A percentile compares a stretch with the other conserved stretches of the same genome.
Conservation (phyloP, 1,140 invertebrate genomes). For the Eupristina koningsbergeri region DNA sequence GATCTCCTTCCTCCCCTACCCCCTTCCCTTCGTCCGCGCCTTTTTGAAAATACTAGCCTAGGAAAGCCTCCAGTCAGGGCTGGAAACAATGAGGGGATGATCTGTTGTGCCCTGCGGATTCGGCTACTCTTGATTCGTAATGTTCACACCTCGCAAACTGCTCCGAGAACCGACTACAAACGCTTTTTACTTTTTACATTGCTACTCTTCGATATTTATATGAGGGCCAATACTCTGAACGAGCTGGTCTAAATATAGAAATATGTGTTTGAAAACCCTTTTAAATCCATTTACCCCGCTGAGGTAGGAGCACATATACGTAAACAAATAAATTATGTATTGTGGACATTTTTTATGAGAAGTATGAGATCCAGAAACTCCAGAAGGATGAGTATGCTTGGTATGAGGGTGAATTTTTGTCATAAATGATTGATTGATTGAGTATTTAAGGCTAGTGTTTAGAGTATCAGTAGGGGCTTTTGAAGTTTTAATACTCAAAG, state of each 20-base stretch:
- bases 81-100: constrained; percentile 57
- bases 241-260: background rate
- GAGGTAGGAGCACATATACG: background rate
- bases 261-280: background rate
- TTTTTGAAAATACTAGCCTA: background rate
- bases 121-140: constrained; percentile 4
- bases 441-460: too few species aligned
- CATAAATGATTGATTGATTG: too few species aligned
- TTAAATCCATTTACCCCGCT: background rate
- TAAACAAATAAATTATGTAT: background rate
- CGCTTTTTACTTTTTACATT: background rate
- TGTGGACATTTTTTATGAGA: too few species aligned
- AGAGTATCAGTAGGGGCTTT: too few species aligned
- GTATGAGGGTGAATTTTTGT: too few species aligned
- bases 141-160: constrained; percentile 7
- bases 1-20: background rate
- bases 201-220: background rate
- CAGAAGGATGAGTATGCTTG: too few species aligned
- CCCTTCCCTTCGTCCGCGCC: constrained; percentile 43
- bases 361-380: too few species aligned
- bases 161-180: background rate
- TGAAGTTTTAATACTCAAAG: too few species aligned
- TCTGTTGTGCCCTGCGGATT: constrained; percentile 42
- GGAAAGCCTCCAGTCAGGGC: constrained; percentile 53
- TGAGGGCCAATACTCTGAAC: background rate